phyloP scores from a whole-genome alignment of 2,888 invertebrate species.

The Folsomia candida region DNA sequence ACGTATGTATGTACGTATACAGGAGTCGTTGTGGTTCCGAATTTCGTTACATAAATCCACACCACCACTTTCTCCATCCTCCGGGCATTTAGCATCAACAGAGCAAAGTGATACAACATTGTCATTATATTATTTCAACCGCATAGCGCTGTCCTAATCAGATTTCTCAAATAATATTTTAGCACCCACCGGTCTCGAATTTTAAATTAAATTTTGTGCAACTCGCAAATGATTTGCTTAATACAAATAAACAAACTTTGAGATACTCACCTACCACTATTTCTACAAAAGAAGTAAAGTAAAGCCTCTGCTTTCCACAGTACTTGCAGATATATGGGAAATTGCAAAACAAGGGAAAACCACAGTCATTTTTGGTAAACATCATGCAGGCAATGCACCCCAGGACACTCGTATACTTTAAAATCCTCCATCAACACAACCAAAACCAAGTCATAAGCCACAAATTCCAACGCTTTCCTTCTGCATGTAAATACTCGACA shows the following conservation, averaged over 20 bases:
- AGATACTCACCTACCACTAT: too few species aligned
- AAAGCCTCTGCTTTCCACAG: too few species aligned
- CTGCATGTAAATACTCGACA: background rate
- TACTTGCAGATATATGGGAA: too few species aligned
- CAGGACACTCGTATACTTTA: background rate
- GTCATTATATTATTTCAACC: background rate
- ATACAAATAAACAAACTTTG: too few species aligned
- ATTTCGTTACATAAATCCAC: background rate
- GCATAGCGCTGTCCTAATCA: background rate
- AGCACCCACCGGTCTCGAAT: background rate
- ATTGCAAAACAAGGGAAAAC: background rate
- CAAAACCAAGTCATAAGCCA: background rate
- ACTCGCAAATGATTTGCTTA: background rate
- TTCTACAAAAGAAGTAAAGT: too few species aligned
- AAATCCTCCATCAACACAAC: background rate
- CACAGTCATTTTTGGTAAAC: background rate
- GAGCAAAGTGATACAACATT: background rate
- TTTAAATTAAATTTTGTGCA: background rate
- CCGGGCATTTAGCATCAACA: background rate
- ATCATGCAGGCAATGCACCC: background rate
- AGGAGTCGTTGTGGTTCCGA: background rate
- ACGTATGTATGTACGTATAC: background rate
- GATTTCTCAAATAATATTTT: background rate
- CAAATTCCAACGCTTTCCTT: background rate
- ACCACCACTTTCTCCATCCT: background rate